Evolutionary conservation across 2,888 invertebrate genomes (phyloP), one percentile per base, ranked within the genome.

Genomic region (Lasioglossum calceatum): DNA sequence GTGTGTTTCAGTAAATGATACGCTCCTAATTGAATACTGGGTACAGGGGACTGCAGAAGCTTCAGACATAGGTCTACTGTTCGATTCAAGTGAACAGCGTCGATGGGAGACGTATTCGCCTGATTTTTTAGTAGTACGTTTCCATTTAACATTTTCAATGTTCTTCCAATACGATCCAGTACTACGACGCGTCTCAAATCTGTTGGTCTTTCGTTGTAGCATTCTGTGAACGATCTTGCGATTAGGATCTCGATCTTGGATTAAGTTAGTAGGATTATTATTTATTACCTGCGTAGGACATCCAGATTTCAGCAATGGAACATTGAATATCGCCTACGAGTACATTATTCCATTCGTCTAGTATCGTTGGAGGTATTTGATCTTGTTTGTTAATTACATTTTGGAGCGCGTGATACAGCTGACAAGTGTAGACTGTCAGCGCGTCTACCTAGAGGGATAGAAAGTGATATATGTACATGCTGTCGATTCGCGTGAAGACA

Each of bases 341-440:
- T 80, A 98, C 96, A 94, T 98, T 97, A 77, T 95, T 95, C 98
- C 98, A 98, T 95, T 98, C 98, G 79, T 96, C 96, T 44, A 96
- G 93, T 76, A 97, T 87, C 27, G 90, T 89, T 7, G 91, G 75
- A 2, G 93, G 92, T n/a, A 96, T 94, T 90, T 93, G 89, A 64
- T 94, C 93, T 61, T 95, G 93, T 81, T 91, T 91, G 72, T 90
- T 90, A 88, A 97, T 95, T 92, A 96, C 96, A 87, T 87, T 91
- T 44, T 95, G 95, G 76, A 96, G 94, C 77, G 95, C 94, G 61
- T 94, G 92, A 92, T 96, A 96, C 86, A 97, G 95, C 58, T 96
- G 94, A 88, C 96, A 96, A 79, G 96, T 96, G 4, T 96, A 94
- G 50, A 95, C 94, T 2, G 96, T 92, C 86, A 97, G 95, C 47